A percentile compares a stretch with the other conserved stretches of the same genome.
phyloP scores from a whole-genome alignment of 2,113 vertebrate genomes.

The Gorsachius goisagi region DNA sequence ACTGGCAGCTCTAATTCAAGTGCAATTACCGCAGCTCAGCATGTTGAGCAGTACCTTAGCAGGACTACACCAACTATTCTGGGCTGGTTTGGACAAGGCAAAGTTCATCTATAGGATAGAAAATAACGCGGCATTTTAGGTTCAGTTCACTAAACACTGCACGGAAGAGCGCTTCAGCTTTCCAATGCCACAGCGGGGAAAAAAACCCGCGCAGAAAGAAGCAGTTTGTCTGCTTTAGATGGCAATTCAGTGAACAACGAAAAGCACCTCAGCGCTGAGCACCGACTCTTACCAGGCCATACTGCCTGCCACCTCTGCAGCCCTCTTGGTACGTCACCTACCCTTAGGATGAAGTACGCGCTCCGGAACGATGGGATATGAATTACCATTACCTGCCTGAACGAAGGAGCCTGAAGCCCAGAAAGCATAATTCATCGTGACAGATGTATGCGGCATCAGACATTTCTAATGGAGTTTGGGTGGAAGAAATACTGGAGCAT shows the following conservation, averaged over 20 bases:
- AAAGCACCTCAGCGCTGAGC: not conserved
- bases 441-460: not conserved
- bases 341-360: not conserved
- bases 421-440: constrained; percentile 11
- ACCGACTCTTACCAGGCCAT: not conserved
- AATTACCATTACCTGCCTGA: not conserved
- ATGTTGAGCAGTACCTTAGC: not conserved
- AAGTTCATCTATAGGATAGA: not conserved
- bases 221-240: not conserved
- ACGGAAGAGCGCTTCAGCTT: not conserved
- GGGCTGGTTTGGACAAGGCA: not conserved
- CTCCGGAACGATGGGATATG: not conserved
- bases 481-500: constrained; percentile 21
- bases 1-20: not conserved
- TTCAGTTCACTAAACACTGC: not conserved
- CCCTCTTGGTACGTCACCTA: not conserved
- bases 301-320: not conserved
- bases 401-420: not conserved
- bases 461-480: not conserved
- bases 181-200: not conserved
- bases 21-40: not conserved
- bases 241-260: not conserved
- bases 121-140: not conserved
- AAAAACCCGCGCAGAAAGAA: not conserved
- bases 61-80: not conserved